Percentiles rank a stretch among this genome's conserved stretches.
phyloP scores from a whole-genome alignment of 2,888 invertebrate genomes.

The Pristionchus exspectatus region DNA sequence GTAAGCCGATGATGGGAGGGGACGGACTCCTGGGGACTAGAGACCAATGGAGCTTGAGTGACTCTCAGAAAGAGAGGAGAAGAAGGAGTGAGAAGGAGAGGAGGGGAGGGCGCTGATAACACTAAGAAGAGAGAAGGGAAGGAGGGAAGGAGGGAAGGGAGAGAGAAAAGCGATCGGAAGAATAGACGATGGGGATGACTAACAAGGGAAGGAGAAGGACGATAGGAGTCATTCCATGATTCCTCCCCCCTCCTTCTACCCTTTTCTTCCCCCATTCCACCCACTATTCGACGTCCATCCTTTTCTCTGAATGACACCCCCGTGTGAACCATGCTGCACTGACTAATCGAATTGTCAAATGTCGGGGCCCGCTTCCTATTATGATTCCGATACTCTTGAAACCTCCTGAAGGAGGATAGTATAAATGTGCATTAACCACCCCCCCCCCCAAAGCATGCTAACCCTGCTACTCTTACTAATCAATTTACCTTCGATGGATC shows the following conservation, averaged over 20 bases:
- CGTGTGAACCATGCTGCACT: not conserved
- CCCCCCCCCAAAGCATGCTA: too few species aligned
- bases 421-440: too few species aligned
- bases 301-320: not conserved
- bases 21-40: not conserved
- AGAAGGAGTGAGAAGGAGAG: slow-evolving; percentile 39
- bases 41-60: slow-evolving; percentile 46
- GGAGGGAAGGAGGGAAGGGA: slow-evolving; percentile 25
- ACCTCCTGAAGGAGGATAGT: too few species aligned
- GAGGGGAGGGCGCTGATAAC: slow-evolving; percentile 49
- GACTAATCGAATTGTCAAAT: not conserved
- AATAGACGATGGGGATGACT: slow-evolving; percentile 18
- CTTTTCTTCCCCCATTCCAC: slow-evolving; percentile 28
- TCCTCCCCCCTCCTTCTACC: not conserved
- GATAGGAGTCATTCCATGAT: slow-evolving; percentile 37
- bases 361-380: not conserved
- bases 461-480: too few species aligned
- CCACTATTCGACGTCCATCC: not conserved
- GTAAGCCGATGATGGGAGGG: not conserved
- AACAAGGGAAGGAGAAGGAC: not conserved
- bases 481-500: not conserved
- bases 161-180: slow-evolving; percentile 36
- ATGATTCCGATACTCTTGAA: not conserved
- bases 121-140: slow-evolving; percentile 28
- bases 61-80: slow-evolving; percentile 45